phyloP scores from a whole-genome alignment of 2,888 invertebrate species.

The Chironomus riparius region DNA sequence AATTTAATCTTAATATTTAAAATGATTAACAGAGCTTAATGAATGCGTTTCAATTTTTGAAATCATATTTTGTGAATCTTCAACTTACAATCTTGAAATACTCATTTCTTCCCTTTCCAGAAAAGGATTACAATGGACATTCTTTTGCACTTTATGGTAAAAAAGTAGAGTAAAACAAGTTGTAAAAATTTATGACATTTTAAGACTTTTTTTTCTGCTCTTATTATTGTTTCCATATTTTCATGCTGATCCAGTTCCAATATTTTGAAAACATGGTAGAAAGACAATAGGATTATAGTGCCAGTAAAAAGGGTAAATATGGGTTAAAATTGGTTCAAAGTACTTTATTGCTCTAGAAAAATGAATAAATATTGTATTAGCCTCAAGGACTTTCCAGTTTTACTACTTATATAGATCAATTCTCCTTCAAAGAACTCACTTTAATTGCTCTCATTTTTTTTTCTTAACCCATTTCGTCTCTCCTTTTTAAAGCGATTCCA shows the following conservation, averaged over 20 bases:
- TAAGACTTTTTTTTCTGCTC: not conserved
- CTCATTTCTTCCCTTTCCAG: not conserved
- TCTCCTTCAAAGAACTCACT: not conserved
- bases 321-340: constrained; percentile 19
- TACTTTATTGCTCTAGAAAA: not conserved
- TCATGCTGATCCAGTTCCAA: constrained; percentile 14
- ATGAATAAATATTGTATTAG: not conserved
- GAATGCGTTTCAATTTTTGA: too few species aligned
- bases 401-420: not conserved
- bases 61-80: too few species aligned
- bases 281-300: constrained; percentile 6
- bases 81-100: not conserved
- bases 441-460: not conserved
- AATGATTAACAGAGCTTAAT: too few species aligned
- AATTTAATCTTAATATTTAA: too few species aligned
- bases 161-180: constrained; percentile 22
- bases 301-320: constrained; percentile 12
- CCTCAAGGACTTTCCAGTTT: constrained; percentile 13
- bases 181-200: constrained; percentile 27
- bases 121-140: constrained; percentile 26
- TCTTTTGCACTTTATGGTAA: constrained; percentile 24
- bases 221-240: not conserved
- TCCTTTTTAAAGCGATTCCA: not conserved
- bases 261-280: constrained; percentile 21
- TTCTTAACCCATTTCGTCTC: too few species aligned